phyloP scores from a whole-genome alignment of 2,888 invertebrate species.

The Clepsis dumicolana region DNA sequence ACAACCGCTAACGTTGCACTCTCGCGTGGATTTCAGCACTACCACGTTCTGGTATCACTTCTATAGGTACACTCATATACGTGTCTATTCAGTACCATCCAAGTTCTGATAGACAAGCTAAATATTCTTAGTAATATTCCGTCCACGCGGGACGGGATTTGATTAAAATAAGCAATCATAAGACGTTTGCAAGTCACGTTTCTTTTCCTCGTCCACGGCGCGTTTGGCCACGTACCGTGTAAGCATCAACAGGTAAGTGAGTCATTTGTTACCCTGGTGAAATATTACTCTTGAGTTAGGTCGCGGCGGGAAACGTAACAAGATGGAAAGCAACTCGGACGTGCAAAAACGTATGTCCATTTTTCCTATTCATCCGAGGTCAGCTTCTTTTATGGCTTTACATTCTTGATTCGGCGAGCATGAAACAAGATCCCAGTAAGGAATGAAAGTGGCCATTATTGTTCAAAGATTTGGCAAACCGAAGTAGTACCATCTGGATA shows the following conservation, averaged over 20 bases:
- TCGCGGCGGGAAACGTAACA: slow-evolving; percentile 61
- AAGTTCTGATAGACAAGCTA: slow-evolving; percentile 42
- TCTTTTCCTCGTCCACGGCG: slow-evolving; percentile 52
- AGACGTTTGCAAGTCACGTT: slow-evolving; percentile 66
- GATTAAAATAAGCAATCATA: slow-evolving; percentile 66
- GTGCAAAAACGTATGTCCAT: slow-evolving; percentile 53
- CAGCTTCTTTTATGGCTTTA: slow-evolving; percentile 38
- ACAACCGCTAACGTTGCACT: neutral
- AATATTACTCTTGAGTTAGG: slow-evolving; percentile 68
- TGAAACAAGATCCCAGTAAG: too few relatives aligned
- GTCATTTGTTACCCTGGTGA: slow-evolving; percentile 72
- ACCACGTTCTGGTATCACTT: neutral
- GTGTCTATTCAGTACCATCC: neutral
- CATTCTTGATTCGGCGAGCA: slow-evolving; percentile 16
- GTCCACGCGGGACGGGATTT: slow-evolving; percentile 56
- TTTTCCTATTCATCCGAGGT: slow-evolving; percentile 53
- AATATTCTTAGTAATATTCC: slow-evolving; percentile 58
- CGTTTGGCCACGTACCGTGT: slow-evolving; percentile 46
- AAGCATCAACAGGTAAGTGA: slow-evolving; percentile 80
- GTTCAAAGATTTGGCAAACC: too few relatives aligned
- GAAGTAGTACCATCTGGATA: too few relatives aligned
- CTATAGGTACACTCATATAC: neutral
- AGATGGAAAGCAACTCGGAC: slow-evolving; percentile 52
- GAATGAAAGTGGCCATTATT: too few relatives aligned
- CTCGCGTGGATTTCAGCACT: neutral